Evolutionary conservation across 2,888 invertebrate genomes (phyloP).

Genomic region (Dermolepida albohirtum): DNA sequence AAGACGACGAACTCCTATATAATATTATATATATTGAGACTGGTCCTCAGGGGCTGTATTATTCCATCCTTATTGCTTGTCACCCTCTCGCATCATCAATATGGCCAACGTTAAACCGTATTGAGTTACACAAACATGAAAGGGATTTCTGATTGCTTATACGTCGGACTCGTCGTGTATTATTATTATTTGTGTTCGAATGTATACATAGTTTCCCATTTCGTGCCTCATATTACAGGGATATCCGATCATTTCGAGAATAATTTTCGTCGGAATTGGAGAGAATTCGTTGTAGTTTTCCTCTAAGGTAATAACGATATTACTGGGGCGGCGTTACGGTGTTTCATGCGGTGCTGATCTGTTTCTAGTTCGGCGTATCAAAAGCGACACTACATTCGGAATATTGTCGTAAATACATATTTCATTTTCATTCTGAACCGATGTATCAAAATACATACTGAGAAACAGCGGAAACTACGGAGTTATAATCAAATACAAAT

Average conservation of each 20-base stretch:
- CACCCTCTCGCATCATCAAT: constrained; percentile 57
- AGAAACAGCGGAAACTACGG: constrained; percentile 8
- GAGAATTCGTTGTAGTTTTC: constrained; percentile 11
- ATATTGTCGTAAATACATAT: too few relatives aligned
- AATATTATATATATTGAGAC: constrained; percentile 50
- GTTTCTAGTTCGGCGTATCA: constrained; percentile 5
- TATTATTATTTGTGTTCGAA: constrained; percentile 4
- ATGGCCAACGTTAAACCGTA: constrained; percentile 58
- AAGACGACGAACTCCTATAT: constrained; percentile 44
- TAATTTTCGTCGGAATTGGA: constrained; percentile 18
- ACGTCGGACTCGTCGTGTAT: constrained; percentile 1
- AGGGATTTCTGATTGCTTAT: constrained; percentile 53
- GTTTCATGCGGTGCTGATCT: background rate
- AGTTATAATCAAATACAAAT: too few relatives aligned
- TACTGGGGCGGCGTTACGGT: background rate
- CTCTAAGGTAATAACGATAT: constrained; percentile 3
- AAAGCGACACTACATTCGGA: background rate
- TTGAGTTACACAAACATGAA: constrained; percentile 57
- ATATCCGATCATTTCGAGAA: constrained; percentile 16
- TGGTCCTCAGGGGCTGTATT: constrained; percentile 54
- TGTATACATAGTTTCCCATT: constrained; percentile 10
- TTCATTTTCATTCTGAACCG: too few relatives aligned
- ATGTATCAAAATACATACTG: background rate
- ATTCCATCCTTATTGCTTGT: constrained; percentile 57
- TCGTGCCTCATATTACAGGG: constrained; percentile 10